Evolutionary conservation across 2,113 vertebrate genomes (phyloP), one percentile per base, ranked within the genome.

Genomic region (Tragelaphus buxtoni): DNA sequence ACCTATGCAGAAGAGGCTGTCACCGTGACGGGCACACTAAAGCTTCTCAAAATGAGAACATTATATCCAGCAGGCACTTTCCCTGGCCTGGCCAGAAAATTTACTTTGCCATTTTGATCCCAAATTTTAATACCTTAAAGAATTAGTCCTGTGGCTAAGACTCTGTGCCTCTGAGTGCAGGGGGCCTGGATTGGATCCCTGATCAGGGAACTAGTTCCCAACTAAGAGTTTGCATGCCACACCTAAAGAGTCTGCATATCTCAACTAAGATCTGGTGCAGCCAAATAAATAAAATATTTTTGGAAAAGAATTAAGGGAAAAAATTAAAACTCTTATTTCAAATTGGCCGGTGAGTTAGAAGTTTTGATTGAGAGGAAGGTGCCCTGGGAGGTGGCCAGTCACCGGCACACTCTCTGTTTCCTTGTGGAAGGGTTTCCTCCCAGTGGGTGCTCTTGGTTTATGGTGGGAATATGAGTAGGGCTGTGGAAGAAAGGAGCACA

Each of bases 91-190:
- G 9, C n/a, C 32, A 77, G 12, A 69, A 32, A 55, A 55, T 83
- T 51, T 12, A 17, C 6, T 77, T 83, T 56, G n/a, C 16, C 24
- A 6, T 83, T 90, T 96, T 79, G 77, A 94, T 6, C 11, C 20
- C 65, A 60, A 24, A 12, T 9, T 30, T 51, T 65, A 76, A 87
- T 55, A 88, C 4, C 7, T 76, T 92, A 32, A 74, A 60, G 22
- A 60, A 65, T 30, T 42, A n/a, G 39, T 42, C 69, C 22, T 26
- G 39, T 13, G 13, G 39, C 39, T 74, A 42, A 26, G 39, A 74
- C 69, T 74, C 11, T 42, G 11, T 0, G 0, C 11, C 22, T 39
- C 39, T 1, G 0, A 74, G 35, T 42, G 22, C 22, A 24, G 69
- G 35, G 65, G 10, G 1, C 69, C 22, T 24, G 22, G 69, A 42